Percentiles rank a stretch among this genome's conserved stretches.
These are phyloP conservation scores for Budorcas taxicolor DNA, from an alignment of 2,113 vertebrate species.

Conservation along the genomic window DNA sequence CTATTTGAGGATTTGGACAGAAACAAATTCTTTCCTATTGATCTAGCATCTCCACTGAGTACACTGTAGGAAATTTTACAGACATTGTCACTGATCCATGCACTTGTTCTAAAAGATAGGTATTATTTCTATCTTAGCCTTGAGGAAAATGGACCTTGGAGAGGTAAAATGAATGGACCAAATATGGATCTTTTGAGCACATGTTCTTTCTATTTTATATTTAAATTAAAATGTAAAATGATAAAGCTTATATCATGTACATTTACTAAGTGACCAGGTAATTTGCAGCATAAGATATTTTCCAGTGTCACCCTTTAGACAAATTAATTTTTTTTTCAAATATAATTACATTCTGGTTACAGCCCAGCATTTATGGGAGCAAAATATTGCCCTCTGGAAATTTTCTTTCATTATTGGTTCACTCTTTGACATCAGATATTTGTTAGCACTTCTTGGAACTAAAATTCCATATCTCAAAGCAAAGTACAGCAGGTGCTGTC, in stretches of 20 bases:
- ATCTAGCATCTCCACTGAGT: neutral
- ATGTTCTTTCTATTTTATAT: neutral
- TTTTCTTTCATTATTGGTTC: neutral
- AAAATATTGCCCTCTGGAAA: neutral
- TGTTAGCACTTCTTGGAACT: neutral
- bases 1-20: neutral
- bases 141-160: neutral
- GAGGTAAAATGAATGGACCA: neutral
- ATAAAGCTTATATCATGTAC: neutral
- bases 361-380: neutral
- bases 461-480: neutral
- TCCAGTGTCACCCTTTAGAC: neutral
- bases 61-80: neutral
- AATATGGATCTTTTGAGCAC: neutral
- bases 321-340: neutral
- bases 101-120: neutral
- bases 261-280: neutral
- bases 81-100: neutral
- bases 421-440: neutral
- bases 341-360: neutral
- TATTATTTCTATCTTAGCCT: neutral
- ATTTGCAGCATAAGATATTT: neutral
- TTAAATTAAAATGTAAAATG: neutral
- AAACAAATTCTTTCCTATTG: neutral
- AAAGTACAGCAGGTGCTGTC: rapidly evolving